phyloP scores from a whole-genome alignment of 2,113 vertebrate species.

The Catharus minimus region DNA sequence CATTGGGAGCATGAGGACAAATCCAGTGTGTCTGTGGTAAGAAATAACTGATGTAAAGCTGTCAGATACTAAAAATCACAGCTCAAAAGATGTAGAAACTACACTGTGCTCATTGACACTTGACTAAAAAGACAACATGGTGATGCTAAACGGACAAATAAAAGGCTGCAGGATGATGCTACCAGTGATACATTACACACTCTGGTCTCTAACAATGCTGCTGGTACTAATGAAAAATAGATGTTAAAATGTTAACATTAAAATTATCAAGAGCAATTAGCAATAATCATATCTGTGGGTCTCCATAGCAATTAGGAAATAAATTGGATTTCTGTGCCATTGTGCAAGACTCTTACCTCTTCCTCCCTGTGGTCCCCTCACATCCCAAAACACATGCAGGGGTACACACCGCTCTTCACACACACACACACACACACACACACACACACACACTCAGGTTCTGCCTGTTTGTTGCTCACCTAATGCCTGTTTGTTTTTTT shows the following conservation, averaged over 20 bases:
- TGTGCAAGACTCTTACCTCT: neutral
- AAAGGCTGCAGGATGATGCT: neutral
- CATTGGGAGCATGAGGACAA: neutral
- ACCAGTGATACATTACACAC: neutral
- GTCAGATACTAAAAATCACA: neutral
- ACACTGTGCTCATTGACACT: neutral
- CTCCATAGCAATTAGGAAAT: constrained; percentile 42
- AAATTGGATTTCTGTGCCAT: neutral
- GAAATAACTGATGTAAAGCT: neutral
- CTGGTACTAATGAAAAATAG: constrained; percentile 31
- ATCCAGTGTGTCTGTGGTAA: neutral
- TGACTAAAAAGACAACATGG: neutral
- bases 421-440: neutral
- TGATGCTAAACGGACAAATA: neutral
- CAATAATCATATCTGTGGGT: constrained; percentile 14
- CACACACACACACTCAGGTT: neutral
- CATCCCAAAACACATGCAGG: neutral
- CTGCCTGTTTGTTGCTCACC: neutral
- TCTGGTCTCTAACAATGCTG: constrained; percentile 6
- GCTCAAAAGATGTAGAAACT: neutral
- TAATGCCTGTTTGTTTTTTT: constrained; percentile 18
- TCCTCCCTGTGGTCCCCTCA: neutral
- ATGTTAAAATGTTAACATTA: neutral
- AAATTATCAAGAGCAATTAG: constrained; percentile 61
- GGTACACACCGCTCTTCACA: accelerated